Conservation (phyloP, 2,888 invertebrate genomes). For the Deroplatys truncata region DNA sequence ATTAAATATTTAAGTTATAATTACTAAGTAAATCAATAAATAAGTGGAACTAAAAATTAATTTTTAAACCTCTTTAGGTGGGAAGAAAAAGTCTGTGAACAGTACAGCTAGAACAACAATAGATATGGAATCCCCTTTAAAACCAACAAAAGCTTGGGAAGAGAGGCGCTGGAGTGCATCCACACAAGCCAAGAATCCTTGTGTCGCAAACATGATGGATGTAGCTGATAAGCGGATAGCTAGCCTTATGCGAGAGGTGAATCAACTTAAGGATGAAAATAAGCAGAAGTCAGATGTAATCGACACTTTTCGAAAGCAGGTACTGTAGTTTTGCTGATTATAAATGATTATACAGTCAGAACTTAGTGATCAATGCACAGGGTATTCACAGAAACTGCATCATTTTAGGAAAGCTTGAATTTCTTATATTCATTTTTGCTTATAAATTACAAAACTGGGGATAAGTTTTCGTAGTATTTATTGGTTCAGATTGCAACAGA, state of each 20-base stretch:
- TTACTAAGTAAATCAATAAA: no score
- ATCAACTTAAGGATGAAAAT: slow-evolving; percentile 44
- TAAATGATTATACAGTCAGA: background rate
- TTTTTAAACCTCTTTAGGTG: background rate
- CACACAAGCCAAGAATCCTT: slow-evolving; percentile 26
- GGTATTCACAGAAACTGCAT: no score
- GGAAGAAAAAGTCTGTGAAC: slow-evolving; percentile 11
- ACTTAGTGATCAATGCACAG: no score
- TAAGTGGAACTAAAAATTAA: no score
- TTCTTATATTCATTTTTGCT: no score
- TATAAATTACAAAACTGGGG: no score
- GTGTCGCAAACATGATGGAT: slow-evolving; percentile 25
- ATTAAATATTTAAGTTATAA: no score
- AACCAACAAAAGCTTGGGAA: slow-evolving; percentile 24
- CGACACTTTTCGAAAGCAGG: slow-evolving; percentile 46
- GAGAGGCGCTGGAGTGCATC: slow-evolving; percentile 21
- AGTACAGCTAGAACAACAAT: slow-evolving; percentile 17
- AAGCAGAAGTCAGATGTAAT: slow-evolving; percentile 40
- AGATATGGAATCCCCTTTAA: slow-evolving; percentile 27
- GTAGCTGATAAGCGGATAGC: slow-evolving; percentile 43
- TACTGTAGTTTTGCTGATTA: slow-evolving; percentile 31
- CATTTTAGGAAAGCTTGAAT: no score
- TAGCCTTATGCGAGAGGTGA: slow-evolving; percentile 45
- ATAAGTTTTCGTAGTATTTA: no score
- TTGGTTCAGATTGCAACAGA: no score